A percentile compares a stretch with the other conserved stretches of the same genome.
Evolutionary conservation across 1,140 invertebrate genomes (phyloP).

Genomic region (Drosophila biarmipes): DNA sequence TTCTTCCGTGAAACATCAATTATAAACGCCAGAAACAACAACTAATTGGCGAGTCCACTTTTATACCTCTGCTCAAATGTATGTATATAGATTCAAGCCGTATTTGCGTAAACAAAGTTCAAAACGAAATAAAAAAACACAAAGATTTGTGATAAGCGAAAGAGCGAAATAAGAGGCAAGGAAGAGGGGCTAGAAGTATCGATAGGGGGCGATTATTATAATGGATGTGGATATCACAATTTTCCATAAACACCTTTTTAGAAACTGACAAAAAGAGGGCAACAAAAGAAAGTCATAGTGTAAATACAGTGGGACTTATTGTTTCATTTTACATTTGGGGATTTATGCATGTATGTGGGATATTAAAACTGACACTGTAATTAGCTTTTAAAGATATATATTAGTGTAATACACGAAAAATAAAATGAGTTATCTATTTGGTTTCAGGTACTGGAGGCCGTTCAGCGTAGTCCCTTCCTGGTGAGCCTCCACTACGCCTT

Average conservation of each 20-base stretch:
- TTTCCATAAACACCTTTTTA: not conserved
- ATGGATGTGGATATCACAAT: not conserved
- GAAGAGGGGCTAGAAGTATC: not conserved
- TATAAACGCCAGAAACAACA: conserved; percentile 19
- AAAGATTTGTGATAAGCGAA: conserved; percentile 13
- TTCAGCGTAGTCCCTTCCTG: conserved; percentile 94
- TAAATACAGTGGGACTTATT: too few relatives aligned
- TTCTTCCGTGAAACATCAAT: conserved; percentile 12
- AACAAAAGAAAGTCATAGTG: not conserved
- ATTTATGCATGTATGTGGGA: not conserved
- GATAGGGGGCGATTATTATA: conserved; percentile 12
- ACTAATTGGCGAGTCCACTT: conserved; percentile 25
- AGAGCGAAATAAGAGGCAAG: not conserved
- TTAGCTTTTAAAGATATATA: not conserved
- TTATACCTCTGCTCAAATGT: not conserved
- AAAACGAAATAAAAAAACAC: conserved; percentile 24
- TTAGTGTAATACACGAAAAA: not conserved
- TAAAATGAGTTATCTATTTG: not conserved
- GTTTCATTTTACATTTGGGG: not conserved
- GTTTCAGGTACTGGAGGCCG: conserved; percentile 92
- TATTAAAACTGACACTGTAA: not conserved
- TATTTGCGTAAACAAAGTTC: not conserved
- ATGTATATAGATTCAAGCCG: not conserved
- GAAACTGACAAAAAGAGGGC: not conserved
- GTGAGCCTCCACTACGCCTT: conserved; percentile 97